These are phyloP conservation scores for Hybos culiciformis DNA, from an alignment of 2,888 invertebrate species.

Conservation along the genomic window DNA sequence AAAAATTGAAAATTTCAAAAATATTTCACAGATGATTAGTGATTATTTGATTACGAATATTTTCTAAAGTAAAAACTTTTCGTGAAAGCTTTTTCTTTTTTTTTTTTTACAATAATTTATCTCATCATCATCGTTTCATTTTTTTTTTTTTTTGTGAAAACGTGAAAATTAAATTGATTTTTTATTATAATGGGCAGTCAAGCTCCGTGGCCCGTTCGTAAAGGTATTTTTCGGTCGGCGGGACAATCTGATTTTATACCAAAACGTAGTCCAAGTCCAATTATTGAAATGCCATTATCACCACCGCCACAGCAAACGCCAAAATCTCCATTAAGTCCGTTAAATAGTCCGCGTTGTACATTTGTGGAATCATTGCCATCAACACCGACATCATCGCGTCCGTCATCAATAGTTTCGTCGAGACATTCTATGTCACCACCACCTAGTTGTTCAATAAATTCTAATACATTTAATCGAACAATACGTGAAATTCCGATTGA, in stretches of 20 bases:
- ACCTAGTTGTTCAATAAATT: conserved; percentile 11
- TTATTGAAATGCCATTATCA: conserved; percentile 36
- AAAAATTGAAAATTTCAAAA: no score
- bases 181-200: conserved; percentile 38
- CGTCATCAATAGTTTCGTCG: conserved; percentile 13
- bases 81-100: not conserved
- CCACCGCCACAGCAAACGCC: conserved; percentile 22
- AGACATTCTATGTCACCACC: conserved; percentile 14
- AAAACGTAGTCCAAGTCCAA: conserved; percentile 33
- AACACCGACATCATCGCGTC: conserved; percentile 22
- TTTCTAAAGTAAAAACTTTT: conserved; percentile 5
- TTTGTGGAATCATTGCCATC: conserved; percentile 22
- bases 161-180: conserved; percentile 2
- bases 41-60: no score
- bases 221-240: conserved; percentile 40
- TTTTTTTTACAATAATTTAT: no score
- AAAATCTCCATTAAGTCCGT: conserved; percentile 15
- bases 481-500: conserved; percentile 35
- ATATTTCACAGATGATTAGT: no score
- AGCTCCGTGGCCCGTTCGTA: conserved; percentile 62
- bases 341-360: conserved; percentile 18
- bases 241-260: conserved; percentile 35
- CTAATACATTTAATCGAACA: conserved; percentile 16
- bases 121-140: no score
- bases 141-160: no score